Conservation (phyloP, 1,140 invertebrate species). For the Pseudomyrmex concolor region DNA sequence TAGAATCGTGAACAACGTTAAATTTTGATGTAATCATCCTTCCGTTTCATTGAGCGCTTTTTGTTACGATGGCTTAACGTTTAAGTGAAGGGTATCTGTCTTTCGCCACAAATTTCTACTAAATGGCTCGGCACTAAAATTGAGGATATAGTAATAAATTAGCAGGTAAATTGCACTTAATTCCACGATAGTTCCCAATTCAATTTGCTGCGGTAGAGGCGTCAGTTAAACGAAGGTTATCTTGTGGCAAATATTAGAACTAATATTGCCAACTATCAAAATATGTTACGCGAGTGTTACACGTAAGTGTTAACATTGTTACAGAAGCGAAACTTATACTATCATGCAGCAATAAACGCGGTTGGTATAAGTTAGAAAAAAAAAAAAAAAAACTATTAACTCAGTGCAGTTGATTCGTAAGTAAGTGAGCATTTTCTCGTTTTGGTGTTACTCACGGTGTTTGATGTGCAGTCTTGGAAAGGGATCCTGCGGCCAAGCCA, state of each 20-base stretch:
- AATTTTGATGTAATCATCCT: background rate
- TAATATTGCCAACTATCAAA: constrained; percentile 11
- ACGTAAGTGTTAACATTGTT: background rate
- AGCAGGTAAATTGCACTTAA: constrained; percentile 50
- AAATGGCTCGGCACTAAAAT: constrained; percentile 22
- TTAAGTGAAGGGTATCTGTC: background rate
- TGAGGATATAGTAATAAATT: constrained; percentile 46
- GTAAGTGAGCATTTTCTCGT: background rate
- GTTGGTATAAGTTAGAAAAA: background rate
- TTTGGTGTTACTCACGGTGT: constrained; percentile 77
- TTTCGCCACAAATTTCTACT: background rate
- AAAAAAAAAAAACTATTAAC: background rate
- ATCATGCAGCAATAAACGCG: background rate
- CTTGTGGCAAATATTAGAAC: constrained; percentile 39
- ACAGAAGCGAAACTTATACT: background rate
- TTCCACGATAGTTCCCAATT: constrained; percentile 43
- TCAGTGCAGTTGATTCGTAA: background rate
- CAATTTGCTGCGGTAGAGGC: constrained; percentile 27
- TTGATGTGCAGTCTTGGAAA: constrained; percentile 80
- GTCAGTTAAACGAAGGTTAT: constrained; percentile 36
- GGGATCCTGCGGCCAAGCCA: constrained; percentile 81
- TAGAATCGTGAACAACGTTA: background rate
- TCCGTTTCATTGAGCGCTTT: background rate
- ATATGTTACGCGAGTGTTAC: constrained; percentile 1
- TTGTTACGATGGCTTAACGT: background rate